These are phyloP conservation scores for Psittacula echo DNA, from an alignment of 2,797 vertebrate genomes.

Conservation along the genomic window DNA sequence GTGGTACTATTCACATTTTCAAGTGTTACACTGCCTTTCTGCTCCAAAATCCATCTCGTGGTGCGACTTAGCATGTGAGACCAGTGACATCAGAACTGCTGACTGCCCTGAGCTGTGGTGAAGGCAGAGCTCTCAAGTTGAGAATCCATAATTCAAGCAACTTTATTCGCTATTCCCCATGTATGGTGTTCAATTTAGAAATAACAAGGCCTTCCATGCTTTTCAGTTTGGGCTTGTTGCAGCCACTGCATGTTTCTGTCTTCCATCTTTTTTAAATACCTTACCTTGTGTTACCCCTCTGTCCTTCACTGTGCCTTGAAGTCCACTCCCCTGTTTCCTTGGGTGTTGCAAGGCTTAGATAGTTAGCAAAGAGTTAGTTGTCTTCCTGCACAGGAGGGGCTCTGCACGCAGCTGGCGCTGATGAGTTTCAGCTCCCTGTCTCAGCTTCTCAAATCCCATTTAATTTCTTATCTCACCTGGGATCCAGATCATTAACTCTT, in stretches of 20 bases:
- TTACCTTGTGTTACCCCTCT: background rate
- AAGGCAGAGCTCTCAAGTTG: background rate
- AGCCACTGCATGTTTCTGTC: background rate
- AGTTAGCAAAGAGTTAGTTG: background rate
- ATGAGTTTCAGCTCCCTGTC: background rate
- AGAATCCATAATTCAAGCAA: background rate
- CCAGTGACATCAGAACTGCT: background rate
- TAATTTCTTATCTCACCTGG: constrained; percentile 12
- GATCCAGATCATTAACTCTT: background rate
- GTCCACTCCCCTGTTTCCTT: background rate
- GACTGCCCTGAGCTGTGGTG: background rate
- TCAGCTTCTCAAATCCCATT: background rate
- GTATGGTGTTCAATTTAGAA: background rate
- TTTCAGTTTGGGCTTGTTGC: background rate
- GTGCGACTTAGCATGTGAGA: background rate
- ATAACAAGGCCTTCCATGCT: background rate
- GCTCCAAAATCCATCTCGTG: background rate
- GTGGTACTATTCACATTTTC: background rate
- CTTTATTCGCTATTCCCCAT: background rate
- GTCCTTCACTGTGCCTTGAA: background rate
- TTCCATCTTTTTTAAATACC: background rate
- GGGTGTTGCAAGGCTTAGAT: background rate
- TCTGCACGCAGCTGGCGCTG: background rate
- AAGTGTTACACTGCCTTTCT: background rate
- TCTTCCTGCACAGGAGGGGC: background rate